Evolutionary conservation across 2,888 invertebrate species (phyloP), one percentile per base, ranked within the genome.

Genomic region (Eustalomyia histrio): DNA sequence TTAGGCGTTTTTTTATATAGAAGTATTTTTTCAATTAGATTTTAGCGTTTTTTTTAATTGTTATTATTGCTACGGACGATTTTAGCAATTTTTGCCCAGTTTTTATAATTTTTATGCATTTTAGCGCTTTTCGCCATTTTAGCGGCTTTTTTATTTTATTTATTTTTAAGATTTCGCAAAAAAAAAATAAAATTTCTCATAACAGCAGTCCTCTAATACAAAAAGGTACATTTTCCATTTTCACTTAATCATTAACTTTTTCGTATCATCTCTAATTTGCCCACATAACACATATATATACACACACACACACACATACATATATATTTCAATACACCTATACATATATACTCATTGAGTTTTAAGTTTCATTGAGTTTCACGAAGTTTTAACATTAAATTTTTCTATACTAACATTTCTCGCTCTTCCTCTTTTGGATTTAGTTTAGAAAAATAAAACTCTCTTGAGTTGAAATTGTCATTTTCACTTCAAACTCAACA

Each of bases 401-500:
- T 58, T 64, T 43, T 16, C 29, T 64, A 35, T 47, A 12, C 60
- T 55, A 8, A 18, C 16, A n/a, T 17, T 29, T 17, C 9, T 8
- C 33, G n/a, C 33, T n/a, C 55, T 6, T 47, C 43, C 17, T 73
- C 57, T 73, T 55, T 57, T 29, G 1, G 16, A 57, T 21, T 14
- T 24, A 57, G 9, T n/a, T 29, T 29, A 24, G 12, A 16, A 29
- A 57, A n/a, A 57, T 57, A 21, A 52, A 18, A 21, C n/a, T 21
- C 80, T 80, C 76, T 76, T 80, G 80, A 80, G 80, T 68, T 68
- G 43, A 60, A 55, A 64, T 14, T 39, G 39, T 50, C 10, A 60
- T 60, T 71, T 60, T 58, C 55, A 53, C 57, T 74, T 69, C 52
- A 71, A 67, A 71, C 81, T 81, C 78, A 81, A 81, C 78, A 81